phyloP scores from a whole-genome alignment of 2,888 invertebrate genomes.

The Pheosia tremula region DNA sequence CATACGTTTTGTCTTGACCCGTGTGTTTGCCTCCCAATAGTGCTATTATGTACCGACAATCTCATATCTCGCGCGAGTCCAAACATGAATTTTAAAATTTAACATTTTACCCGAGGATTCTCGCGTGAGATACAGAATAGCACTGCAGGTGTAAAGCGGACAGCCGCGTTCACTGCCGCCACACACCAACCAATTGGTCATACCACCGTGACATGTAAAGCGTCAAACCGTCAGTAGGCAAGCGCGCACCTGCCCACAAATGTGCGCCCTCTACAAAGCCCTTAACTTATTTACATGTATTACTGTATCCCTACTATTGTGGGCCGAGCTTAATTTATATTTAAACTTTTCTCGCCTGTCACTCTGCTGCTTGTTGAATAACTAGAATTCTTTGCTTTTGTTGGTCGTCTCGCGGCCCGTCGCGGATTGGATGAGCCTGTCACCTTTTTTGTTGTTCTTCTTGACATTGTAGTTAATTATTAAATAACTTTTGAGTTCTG shows the following conservation, averaged over 20 bases:
- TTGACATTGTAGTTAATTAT: constrained; percentile 2
- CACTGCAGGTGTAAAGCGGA: neutral
- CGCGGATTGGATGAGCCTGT: constrained; percentile 23
- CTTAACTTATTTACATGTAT: constrained; percentile 45
- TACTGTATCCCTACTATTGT: constrained; percentile 42
- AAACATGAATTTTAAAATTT: too few relatives aligned
- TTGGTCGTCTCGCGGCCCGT: constrained; percentile 33
- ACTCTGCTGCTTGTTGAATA: constrained; percentile 16
- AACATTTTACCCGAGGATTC: too few relatives aligned
- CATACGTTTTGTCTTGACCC: too few relatives aligned
- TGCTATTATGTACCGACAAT: too few relatives aligned
- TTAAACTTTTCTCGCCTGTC: constrained; percentile 61
- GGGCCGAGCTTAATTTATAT: constrained; percentile 49
- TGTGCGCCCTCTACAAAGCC: constrained; percentile 32
- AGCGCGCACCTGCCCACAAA: constrained; percentile 66
- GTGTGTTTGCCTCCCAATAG: too few relatives aligned
- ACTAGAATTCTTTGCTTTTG: constrained; percentile 34
- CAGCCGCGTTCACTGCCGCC: constrained; percentile 49
- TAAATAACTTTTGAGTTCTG: neutral
- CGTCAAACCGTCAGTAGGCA: constrained; percentile 44
- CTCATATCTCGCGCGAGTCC: too few relatives aligned
- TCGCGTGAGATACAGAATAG: too few relatives aligned
- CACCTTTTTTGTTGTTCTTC: constrained; percentile 24
- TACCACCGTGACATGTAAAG: constrained; percentile 32
- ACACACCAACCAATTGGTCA: constrained; percentile 46